Evolutionary conservation across 2,113 vertebrate species (phyloP), one percentile per base, ranked within the genome.

Genomic region (Onychorhynchus coronatus): DNA sequence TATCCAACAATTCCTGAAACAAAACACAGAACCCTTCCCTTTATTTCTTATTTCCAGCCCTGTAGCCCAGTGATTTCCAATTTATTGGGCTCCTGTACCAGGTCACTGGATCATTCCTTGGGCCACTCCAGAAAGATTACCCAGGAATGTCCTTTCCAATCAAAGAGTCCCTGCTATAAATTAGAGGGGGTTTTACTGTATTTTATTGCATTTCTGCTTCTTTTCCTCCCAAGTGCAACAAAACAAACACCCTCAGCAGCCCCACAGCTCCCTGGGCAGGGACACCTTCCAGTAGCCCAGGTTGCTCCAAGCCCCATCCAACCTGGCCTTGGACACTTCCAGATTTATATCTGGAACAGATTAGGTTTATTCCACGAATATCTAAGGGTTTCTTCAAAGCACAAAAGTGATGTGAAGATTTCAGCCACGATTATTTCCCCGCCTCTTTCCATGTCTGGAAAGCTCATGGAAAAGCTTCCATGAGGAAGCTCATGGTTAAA

Each of bases 401-500:
- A 30, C n/a, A 15, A 10, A 33, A 23, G 20, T 24, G 27, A 68
- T 11, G 41, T 2, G 35, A 59, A 86, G 44, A 31, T 25, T 50
- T 66, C 71, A 86, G 50, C 19, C 31, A 14, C 44, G 33, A 11
- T 55, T 49, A 42, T 59, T 39, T 55, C 39, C 74, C 63, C 31
- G 19, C 6, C 14, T 25, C 49, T 24, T 61, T 30, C 46, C 58
- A 30, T 2, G 4, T 25, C 52, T 35, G n/a, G n/a, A n/a, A n/a
- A n/a, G n/a, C n/a, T n/a, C n/a, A n/a, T n/a, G n/a, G n/a, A n/a
- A n/a, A n/a, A n/a, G n/a, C n/a, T n/a, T n/a, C n/a, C n/a, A n/a
- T n/a, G n/a, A 5, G 47, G 5, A 12, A 0, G 1, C 30, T 66
- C 33, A 4, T 0, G 7, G 35, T 50, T 83, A 28, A 78, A 79